Conservation (phyloP, 2,888 invertebrate species). For the Tetranychus truncatus region DNA sequence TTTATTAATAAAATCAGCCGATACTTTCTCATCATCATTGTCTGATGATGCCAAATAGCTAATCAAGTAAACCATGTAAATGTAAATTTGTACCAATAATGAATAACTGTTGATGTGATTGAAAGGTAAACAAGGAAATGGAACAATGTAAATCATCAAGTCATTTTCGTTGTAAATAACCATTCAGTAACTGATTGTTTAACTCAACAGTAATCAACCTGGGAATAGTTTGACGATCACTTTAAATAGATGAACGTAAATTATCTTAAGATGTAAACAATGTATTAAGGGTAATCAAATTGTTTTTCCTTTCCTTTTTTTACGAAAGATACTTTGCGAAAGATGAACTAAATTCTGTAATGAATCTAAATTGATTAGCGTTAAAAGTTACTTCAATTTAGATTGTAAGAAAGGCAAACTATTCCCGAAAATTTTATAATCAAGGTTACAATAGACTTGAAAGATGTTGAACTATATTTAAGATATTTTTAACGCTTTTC, state of each 20-base stretch:
- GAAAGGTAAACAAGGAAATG: neutral
- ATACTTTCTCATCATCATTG: neutral
- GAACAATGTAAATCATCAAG: neutral
- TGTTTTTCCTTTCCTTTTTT: too few species aligned
- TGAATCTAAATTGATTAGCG: too few species aligned
- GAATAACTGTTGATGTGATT: neutral
- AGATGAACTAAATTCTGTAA: too few species aligned
- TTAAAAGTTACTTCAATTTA: too few species aligned
- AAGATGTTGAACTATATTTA: neutral
- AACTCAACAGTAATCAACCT: neutral
- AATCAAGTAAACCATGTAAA: neutral
- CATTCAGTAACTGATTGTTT: neutral
- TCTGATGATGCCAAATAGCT: neutral
- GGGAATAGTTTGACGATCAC: neutral
- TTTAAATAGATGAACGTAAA: too few species aligned
- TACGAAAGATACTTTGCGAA: too few species aligned
- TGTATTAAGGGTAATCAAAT: too few species aligned
- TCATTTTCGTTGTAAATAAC: neutral
- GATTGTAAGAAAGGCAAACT: too few species aligned
- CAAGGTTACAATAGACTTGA: neutral
- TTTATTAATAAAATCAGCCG: neutral
- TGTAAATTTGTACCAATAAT: neutral
- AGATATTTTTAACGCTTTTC: neutral
- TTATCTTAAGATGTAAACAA: too few species aligned
- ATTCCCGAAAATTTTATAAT: neutral